These are phyloP conservation scores for Papilio helenus DNA, from an alignment of 1,140 invertebrate genomes.

Conservation along the genomic window DNA sequence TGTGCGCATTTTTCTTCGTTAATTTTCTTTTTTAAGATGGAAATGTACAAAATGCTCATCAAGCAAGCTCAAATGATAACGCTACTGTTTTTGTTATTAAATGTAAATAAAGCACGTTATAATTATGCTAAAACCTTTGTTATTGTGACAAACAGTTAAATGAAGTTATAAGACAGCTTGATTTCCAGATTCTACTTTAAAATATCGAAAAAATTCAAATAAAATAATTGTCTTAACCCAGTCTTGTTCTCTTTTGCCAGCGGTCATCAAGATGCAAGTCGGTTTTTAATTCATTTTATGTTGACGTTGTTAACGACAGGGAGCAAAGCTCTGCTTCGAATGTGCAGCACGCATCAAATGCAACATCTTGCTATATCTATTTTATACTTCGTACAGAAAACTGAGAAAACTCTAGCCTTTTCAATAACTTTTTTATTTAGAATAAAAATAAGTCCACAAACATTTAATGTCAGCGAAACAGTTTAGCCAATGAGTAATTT, in stretches of 20 bases:
- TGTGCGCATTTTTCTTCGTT: too few species aligned
- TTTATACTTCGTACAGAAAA: constrained; percentile 5
- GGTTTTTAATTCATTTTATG: constrained; percentile 3
- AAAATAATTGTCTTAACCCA: background rate
- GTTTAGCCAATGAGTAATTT: background rate
- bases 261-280: background rate
- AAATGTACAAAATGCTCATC: too few species aligned
- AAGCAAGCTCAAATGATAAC: too few species aligned
- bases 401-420: background rate
- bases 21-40: too few species aligned
- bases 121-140: background rate
- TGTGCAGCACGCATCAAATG: constrained; percentile 1
- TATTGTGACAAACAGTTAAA: too few species aligned
- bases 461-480: background rate
- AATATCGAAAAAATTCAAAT: background rate
- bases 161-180: background rate
- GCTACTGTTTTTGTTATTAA: too few species aligned
- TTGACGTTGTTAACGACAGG: constrained; percentile 3
- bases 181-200: background rate
- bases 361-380: background rate
- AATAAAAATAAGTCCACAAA: background rate
- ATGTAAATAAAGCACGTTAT: too few species aligned
- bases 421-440: too few species aligned
- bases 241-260: background rate
- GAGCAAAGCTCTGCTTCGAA: constrained; percentile 3